Conservation (phyloP, 2,888 invertebrate species). For the Cephus sareptanus region DNA sequence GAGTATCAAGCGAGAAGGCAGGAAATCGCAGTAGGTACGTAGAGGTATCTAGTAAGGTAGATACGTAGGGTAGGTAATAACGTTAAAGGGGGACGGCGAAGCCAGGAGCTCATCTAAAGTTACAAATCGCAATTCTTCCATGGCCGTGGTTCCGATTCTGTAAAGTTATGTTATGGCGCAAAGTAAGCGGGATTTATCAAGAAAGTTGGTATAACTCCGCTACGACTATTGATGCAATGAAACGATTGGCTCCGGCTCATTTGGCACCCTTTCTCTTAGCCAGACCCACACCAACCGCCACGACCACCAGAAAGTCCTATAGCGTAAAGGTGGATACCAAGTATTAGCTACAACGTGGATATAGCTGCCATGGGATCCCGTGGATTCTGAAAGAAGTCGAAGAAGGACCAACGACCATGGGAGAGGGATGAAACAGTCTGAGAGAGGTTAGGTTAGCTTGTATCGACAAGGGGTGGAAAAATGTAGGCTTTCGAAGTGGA, state of each 20-base stretch:
- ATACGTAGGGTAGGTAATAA: slow-evolving; percentile 3
- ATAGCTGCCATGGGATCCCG: background rate
- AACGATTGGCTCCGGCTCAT: slow-evolving; percentile 66
- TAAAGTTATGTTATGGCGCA: slow-evolving; percentile 66
- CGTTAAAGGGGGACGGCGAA: slow-evolving; percentile 21
- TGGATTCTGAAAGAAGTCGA: background rate
- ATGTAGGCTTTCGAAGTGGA: background rate
- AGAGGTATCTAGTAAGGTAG: background rate
- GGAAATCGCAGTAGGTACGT: background rate
- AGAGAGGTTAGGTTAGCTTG: background rate
- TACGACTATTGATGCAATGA: slow-evolving; percentile 66
- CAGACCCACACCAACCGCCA: background rate
- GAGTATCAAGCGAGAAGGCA: background rate
- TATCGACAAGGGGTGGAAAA: background rate
- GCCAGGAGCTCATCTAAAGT: slow-evolving; percentile 64
- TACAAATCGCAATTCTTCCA: slow-evolving; percentile 66
- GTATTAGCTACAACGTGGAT: background rate
- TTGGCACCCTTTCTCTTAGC: slow-evolving; percentile 48
- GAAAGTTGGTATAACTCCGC: slow-evolving; percentile 65
- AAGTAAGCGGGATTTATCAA: slow-evolving; percentile 66
- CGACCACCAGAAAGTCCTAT: background rate
- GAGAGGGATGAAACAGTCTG: background rate
- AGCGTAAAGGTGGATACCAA: background rate
- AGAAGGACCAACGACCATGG: background rate
- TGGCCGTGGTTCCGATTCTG: slow-evolving; percentile 65